Conservation (phyloP, 1,140 invertebrate genomes). For the Drosophila insularis region DNA sequence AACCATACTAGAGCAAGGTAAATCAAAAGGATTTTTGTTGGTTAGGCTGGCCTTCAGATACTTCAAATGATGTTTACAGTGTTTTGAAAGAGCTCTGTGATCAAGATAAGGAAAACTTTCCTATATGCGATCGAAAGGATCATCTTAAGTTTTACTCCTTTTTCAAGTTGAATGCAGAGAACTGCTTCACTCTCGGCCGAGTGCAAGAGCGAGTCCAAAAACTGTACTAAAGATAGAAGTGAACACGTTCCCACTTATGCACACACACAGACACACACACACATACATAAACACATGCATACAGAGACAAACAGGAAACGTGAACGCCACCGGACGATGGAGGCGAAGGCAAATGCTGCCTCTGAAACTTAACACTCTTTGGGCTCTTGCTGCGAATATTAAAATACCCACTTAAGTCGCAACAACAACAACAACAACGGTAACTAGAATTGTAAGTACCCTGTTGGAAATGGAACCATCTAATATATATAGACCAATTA, state of each 20-base stretch:
- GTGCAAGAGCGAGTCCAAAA: conserved; percentile 43
- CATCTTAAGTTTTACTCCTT: conserved; percentile 1
- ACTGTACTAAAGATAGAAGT: conserved; percentile 75
- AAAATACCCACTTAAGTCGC: conserved; percentile 73
- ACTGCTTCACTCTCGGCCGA: conserved; percentile 28
- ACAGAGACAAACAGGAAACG: conserved; percentile 61
- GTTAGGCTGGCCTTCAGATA: no score
- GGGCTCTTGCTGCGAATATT: conserved; percentile 73
- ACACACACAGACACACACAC: conserved; percentile 29
- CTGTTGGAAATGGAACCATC: background rate
- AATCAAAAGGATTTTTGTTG: background rate
- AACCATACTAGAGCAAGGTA: background rate
- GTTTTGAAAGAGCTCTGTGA: no score
- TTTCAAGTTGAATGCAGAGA: conserved; percentile 11
- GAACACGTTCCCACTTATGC: conserved; percentile 59
- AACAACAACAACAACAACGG: conserved; percentile 53
- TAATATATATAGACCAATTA: background rate
- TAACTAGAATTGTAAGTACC: conserved; percentile 34
- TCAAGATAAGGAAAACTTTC: no score
- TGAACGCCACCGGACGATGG: conserved; percentile 42
- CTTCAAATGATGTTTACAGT: no score
- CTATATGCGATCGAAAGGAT: background rate
- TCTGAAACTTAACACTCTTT: conserved; percentile 74
- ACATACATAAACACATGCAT: no score
- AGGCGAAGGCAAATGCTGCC: conserved; percentile 53